Evolutionary conservation across 1,140 invertebrate species (phyloP), one percentile per base, ranked within the genome.

Genomic region (Rhagoletis pomonella): DNA sequence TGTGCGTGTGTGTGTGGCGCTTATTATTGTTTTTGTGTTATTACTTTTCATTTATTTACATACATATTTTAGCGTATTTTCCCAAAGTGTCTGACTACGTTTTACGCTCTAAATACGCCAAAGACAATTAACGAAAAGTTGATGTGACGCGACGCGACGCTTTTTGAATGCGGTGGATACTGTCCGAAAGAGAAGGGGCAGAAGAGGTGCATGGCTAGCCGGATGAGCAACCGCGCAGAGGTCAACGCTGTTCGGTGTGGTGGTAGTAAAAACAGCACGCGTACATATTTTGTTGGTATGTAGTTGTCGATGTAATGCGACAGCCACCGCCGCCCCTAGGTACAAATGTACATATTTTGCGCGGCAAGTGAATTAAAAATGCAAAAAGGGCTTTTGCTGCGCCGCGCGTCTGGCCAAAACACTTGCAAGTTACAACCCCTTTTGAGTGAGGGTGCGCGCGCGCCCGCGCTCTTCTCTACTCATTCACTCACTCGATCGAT

Each of bases 31-130:
- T 85, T 85, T 85, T 42, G n/a, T 44, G 14, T 60, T 59, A 55
- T 85, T 19, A 85, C 14, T 85, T 85, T 6, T 42, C 42, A 64
- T 86, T 86, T 86, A 86, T 29, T 64, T 86, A 64, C 17, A 42
- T 62, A 5, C 17, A 9, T 47, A 29, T 29, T 73, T 73, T 73
- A 6, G 29, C 58, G 19, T 58, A 6, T 86, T 77, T 87, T 87
- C 12, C 65, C 44, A 59, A 89, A 86, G 89, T 91, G 91, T 92
- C 91, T 92, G 91, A 92, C 91, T 92, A 91, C 90, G 90, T 91
- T 92, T 92, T 92, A 92, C 91, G 91, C 91, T 92, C 91, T 92
- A 92, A 92, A 92, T 92, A 92, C 91, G 90, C 90, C 90, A 90
- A 91, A 92, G 91, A 92, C 91, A 92, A 92, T 92, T 91, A 92